Evolutionary conservation across 2,113 vertebrate genomes (phyloP).

Genomic region (Ictalurus punctatus): DNA sequence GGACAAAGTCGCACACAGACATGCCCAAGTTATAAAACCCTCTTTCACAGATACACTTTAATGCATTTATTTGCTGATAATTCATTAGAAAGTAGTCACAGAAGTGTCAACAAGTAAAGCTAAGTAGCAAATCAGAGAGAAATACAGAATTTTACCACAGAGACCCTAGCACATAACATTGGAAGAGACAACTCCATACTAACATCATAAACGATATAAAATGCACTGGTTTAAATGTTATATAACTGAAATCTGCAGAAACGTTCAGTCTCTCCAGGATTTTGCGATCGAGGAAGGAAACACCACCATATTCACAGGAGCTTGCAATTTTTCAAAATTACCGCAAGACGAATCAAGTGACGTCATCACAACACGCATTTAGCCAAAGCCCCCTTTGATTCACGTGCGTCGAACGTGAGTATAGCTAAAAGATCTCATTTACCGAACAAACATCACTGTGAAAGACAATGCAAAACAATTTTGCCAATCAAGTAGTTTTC

Average conservation of each 20-base stretch:
- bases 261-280: too few species aligned
- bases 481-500: too few species aligned
- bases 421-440: too few species aligned
- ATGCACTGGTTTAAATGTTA: neutral
- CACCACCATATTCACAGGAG: too few species aligned
- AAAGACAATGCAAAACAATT: too few species aligned
- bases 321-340: too few species aligned
- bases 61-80: neutral
- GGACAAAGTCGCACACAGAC: constrained; percentile 3
- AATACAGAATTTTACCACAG: neutral
- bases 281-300: too few species aligned
- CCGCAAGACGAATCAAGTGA: too few species aligned
- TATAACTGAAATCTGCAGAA: neutral
- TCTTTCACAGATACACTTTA: neutral
- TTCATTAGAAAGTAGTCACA: neutral
- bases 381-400: too few species aligned
- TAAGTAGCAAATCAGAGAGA: neutral
- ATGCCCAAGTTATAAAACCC: neutral
- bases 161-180: neutral
- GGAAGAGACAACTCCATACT: neutral
- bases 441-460: too few species aligned
- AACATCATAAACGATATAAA: neutral
- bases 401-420: too few species aligned
- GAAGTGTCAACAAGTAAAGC: neutral
- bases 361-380: too few species aligned